Conservation (phyloP, 2,113 vertebrate genomes). For the Struthio camelus region DNA sequence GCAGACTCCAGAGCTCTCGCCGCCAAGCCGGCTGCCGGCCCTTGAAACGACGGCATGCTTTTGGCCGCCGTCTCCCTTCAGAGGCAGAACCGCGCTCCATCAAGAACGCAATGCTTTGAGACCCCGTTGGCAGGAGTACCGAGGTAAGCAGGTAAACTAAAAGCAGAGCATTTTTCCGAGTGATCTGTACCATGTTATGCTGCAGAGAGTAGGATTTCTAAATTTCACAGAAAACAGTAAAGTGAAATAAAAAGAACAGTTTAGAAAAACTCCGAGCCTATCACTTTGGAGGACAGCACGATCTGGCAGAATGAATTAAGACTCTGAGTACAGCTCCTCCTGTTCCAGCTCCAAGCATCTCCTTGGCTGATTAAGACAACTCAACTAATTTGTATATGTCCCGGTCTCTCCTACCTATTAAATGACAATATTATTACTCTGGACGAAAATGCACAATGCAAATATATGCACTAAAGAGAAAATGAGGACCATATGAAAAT, state of each 20-base stretch:
- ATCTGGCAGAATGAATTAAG: neutral
- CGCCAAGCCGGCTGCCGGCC: neutral
- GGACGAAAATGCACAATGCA: neutral
- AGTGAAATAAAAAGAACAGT: neutral
- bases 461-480: neutral
- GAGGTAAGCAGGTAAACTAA: neutral
- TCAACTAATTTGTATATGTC: neutral
- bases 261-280: neutral
- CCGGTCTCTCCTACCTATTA: neutral
- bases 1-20: neutral
- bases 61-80: neutral
- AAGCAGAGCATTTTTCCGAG: neutral
- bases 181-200: neutral
- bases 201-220: neutral
- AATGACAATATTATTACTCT: neutral
- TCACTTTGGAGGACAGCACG: neutral
- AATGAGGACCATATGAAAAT: slow-evolving; percentile 15
- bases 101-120: neutral
- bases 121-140: neutral
- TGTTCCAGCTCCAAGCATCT: neutral
- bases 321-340: neutral
- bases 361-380: neutral
- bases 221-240: neutral
- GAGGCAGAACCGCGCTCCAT: neutral
- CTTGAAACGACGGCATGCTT: neutral